Conservation (phyloP, 2,113 vertebrate species). For the Porphyrio hochstetteri region DNA sequence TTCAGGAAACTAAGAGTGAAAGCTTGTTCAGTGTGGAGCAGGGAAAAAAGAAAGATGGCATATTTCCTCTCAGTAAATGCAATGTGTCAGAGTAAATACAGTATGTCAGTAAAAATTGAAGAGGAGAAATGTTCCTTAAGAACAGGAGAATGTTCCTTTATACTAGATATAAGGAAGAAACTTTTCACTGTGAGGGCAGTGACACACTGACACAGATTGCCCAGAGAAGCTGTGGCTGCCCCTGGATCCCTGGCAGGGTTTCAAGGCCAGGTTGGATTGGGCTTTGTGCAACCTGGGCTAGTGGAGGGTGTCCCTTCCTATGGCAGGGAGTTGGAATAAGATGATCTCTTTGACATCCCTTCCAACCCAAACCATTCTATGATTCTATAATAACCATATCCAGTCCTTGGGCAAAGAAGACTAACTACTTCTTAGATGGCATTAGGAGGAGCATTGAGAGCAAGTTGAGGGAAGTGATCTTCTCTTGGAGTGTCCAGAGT, state of each 20-base stretch:
- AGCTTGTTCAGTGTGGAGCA: neutral
- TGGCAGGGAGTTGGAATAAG: too few species aligned
- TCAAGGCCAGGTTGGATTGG: too few species aligned
- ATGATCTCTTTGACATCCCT: too few species aligned
- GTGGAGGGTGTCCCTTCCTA: too few species aligned
- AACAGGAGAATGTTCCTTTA: too few species aligned
- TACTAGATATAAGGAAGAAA: too few species aligned
- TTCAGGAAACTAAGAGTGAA: neutral
- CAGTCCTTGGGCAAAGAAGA: neutral
- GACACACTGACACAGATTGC: too few species aligned
- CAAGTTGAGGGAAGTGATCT: neutral
- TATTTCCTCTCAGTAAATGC: neutral
- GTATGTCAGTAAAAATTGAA: neutral
- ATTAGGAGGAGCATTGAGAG: neutral
- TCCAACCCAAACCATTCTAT: too few species aligned
- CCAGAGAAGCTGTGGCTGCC: too few species aligned
- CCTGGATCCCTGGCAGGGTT: too few species aligned
- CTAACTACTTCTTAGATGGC: fast-evolving
- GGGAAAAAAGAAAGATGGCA: neutral
- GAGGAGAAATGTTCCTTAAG: neutral
- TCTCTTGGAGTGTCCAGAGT: neutral
- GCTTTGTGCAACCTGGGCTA: too few species aligned
- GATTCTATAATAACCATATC: neutral
- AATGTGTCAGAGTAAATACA: neutral
- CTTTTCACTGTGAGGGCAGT: too few species aligned